Percentiles rank a stretch among this genome's conserved stretches.
Conservation (phyloP, 2,113 vertebrate species). For the Prochilodus magdalenae region DNA sequence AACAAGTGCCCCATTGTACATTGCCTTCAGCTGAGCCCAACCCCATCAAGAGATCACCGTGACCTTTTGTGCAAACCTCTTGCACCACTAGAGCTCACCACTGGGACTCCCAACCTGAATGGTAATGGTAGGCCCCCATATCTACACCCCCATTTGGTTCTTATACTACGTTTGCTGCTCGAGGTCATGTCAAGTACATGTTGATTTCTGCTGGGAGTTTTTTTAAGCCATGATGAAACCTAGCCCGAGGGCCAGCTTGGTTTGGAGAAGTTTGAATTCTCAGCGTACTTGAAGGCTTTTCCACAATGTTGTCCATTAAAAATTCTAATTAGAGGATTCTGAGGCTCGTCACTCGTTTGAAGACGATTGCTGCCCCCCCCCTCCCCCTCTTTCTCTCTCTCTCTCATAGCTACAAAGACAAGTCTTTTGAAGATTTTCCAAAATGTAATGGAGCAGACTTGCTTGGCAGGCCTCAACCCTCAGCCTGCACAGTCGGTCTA, state of each 20-base stretch:
- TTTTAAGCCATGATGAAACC: background rate
- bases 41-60: no score
- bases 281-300: background rate
- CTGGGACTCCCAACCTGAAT: background rate
- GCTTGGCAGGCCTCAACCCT: conserved; percentile 9
- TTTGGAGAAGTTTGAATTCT: background rate
- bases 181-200: background rate
- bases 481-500: conserved; percentile 26
- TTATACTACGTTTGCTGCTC: background rate
- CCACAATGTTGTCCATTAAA: background rate
- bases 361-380: no score
- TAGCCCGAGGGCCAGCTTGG: background rate
- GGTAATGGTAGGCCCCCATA: background rate
- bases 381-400: background rate
- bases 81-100: no score
- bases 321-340: conserved; percentile 6
- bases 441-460: conserved; percentile 27
- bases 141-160: no score
- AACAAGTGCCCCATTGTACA: no score
- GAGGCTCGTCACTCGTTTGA: background rate
- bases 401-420: conserved; percentile 21
- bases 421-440: conserved; percentile 36
- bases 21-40: no score
- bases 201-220: background rate
- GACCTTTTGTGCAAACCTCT: background rate